Evolutionary conservation across 2,797 vertebrate species (phyloP).

Genomic region (Bryconaethiops microstoma): DNA sequence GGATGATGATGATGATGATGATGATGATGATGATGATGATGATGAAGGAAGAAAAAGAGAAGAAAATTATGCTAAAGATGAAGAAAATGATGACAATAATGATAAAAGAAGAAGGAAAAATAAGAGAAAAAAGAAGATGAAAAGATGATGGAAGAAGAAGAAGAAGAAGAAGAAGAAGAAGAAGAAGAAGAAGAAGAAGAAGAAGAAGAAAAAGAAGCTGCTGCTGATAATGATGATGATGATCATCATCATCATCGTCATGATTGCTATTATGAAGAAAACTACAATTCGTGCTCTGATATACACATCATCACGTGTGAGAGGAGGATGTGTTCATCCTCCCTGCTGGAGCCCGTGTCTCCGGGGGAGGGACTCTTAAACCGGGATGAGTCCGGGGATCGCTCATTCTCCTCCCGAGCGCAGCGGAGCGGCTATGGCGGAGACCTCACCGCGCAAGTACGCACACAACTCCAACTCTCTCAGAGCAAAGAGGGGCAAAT

Average conservation of each 20-base stretch:
- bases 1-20: background rate
- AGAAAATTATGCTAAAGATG: background rate
- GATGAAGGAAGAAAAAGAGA: background rate
- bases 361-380: constrained; percentile 73
- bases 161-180: background rate
- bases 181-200: background rate
- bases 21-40: background rate
- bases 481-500: background rate
- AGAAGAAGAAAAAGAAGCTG: too few relatives aligned
- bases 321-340: constrained; percentile 78
- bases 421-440: constrained; percentile 74
- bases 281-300: constrained; percentile 66
- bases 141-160: background rate
- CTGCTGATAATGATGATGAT: background rate
- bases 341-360: constrained; percentile 70
- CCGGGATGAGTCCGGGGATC: constrained; percentile 74
- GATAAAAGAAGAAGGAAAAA: background rate
- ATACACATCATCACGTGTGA: constrained; percentile 83
- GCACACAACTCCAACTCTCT: constrained; percentile 24
- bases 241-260: background rate
- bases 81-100: background rate
- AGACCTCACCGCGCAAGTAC: constrained; percentile 71
- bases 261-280: background rate
- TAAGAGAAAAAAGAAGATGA: background rate
- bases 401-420: constrained; percentile 74